phyloP scores from a whole-genome alignment of 2,888 invertebrate genomes.

The Limnephilus auricula region DNA sequence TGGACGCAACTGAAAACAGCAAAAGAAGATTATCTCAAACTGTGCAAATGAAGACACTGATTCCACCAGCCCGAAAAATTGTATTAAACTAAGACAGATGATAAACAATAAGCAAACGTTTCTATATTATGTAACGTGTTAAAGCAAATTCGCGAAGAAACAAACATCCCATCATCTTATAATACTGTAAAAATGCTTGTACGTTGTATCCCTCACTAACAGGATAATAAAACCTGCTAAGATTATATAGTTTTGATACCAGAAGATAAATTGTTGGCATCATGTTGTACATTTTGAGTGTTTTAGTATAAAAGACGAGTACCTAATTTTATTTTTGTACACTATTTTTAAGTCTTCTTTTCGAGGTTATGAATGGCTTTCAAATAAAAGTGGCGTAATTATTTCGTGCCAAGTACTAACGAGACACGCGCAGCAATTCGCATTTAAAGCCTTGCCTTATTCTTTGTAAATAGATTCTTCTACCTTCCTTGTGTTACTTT shows the following conservation, averaged over 20 bases:
- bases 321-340: constrained; percentile 41
- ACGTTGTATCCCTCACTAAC: not conserved
- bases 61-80: not conserved
- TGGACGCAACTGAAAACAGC: constrained; percentile 78
- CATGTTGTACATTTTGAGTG: not conserved
- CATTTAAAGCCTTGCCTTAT: constrained; percentile 10
- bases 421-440: constrained; percentile 17
- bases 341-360: constrained; percentile 45
- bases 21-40: constrained; percentile 19
- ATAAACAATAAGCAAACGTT: not conserved
- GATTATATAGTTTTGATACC: not conserved
- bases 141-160: not conserved
- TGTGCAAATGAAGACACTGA: constrained; percentile 7
- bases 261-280: not conserved
- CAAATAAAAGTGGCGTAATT: not conserved
- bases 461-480: constrained; percentile 58
- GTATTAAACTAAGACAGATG: not conserved
- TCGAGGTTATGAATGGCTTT: not conserved
- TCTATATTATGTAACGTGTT: not conserved
- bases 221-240: not conserved
- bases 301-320: not conserved
- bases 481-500: constrained; percentile 55
- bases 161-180: not conserved
- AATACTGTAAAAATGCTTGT: not conserved
- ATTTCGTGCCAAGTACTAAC: constrained; percentile 20